Base-by-base conservation (phyloP, 2,797 vertebrate genomes). In the Heliangelus exortis region DNA sequence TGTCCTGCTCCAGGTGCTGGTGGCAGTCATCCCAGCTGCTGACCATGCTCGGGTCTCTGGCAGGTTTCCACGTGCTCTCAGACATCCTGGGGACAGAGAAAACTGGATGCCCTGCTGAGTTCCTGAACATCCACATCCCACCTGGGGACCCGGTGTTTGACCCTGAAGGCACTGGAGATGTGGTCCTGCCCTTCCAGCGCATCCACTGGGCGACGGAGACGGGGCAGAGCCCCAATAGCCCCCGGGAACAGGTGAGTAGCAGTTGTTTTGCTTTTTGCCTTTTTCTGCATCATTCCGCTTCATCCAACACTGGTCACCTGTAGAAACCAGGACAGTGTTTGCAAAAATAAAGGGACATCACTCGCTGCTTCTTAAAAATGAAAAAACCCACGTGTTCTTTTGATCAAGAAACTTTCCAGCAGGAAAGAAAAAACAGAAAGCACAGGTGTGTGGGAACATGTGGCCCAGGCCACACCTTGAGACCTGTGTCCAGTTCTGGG, bases 41-140 rank as follows among this genome's bases (percentile, higher is more conserved):
- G 39, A 58, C 31, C 96, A 23, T 91, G 93, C 80, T 97, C 97
- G 50, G 95, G 95, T 98, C 93, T 97, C 89, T 68, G 71, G 5
- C 89, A 99, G 99, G 99, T 89, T 99, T 99, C 94, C 99, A 99
- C 3, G 97, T 99, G 51, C 90, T 98, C 26, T 98, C 97, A 4
- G 99, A 99, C 96, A 97, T 99, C 75, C 97, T 98, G 67, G 98
- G 98, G 72, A 97, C 97, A 2, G 97, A 98, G 87, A 96, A 92
- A 25, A 97, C 98, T 0, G 98, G 99, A 62, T 99, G 99, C 81
- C 99, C 99, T 3, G 98, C 99, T 8, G 99, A 99, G 96, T 99
- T 99, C 95, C 98, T 99, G 96, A 98, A 99, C 93, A 98, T 99
- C 96, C 74, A 41, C 48, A 97, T 99, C 55, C 98, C 98, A 1